Conservation (phyloP, 2,797 vertebrate genomes). For the Denticeps clupeoides region DNA sequence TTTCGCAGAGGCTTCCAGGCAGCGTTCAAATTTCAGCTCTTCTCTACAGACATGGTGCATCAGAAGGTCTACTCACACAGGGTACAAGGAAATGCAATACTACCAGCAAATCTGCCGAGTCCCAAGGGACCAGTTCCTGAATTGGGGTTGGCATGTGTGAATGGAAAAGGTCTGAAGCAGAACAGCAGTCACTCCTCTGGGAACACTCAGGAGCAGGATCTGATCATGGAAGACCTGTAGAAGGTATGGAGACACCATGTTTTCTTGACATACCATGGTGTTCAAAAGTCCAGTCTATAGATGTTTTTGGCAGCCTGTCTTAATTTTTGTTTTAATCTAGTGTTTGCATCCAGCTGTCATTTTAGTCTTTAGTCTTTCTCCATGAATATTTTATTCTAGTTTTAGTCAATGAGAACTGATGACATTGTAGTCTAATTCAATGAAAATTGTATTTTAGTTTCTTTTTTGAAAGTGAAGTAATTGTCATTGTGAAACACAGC, state of each 20-base stretch:
- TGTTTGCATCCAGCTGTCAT: no score
- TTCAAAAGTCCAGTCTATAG: no score
- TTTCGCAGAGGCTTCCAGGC: conserved; percentile 76
- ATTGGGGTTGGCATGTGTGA: conserved; percentile 10
- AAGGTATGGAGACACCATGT: conserved; percentile 46
- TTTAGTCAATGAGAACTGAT: no score
- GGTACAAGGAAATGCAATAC: conserved; percentile 46
- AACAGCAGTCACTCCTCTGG: conserved; percentile 29
- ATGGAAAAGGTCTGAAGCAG: conserved; percentile 28
- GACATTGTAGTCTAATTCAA: no score
- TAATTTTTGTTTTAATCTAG: no score
- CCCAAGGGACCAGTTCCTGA: conserved; percentile 9
- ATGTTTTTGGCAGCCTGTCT: no score
- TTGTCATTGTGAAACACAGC: no score
- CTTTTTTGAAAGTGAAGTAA: no score
- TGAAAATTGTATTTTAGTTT: no score
- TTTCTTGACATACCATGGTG: no score
- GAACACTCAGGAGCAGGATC: conserved; percentile 48
- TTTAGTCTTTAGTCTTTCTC: no score
- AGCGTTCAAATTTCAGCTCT: conserved; percentile 70
- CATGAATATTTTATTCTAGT: no score
- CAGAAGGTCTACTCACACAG: conserved; percentile 44
- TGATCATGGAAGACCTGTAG: conserved; percentile 60
- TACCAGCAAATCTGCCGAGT: conserved; percentile 39
- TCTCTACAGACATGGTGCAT: conserved; percentile 36